Base-by-base conservation (phyloP, 2,113 vertebrate genomes). In the Coptodon bakossiorum region DNA sequence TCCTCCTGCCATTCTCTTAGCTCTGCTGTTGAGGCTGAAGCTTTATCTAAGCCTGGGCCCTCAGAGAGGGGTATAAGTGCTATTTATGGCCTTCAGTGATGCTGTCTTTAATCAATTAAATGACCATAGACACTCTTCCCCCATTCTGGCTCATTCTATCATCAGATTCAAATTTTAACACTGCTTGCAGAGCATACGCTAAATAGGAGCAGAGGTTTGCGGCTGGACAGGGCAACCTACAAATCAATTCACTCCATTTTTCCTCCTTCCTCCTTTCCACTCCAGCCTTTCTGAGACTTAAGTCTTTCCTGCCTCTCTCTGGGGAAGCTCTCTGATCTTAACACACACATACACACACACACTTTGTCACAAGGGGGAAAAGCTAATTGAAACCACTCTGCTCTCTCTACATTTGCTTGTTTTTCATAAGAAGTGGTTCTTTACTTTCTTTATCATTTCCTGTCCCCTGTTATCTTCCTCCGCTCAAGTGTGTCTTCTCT, bases 401-500 rank as follows among this genome's bases (percentile, higher is more conserved):
- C 57, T 83, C 80, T 92, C 90, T 83, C 80, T 90, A 90, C 71
- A 93, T 85, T 86, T 88, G 78, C 87, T 91, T 92, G 76, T 56
- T 52, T 86, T 91, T 66, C 78, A 31, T 80, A 80, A 88, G 84
- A 90, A 66, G 89, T 89, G 91, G 83, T 90, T 87, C 40, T 86
- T 87, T 31, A 68, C 88, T 73, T 85, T 90, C 84, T 81, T 79
- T 31, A 59, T 79, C 56, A 36, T 87, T 88, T 87, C 82, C 86
- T 87, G 90, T 87, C 80, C 90, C 87, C 88, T 86, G 71, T 68
- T 78, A 63, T 61, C 88, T 57, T 88, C 53, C 78, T 90, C 90
- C 76, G 87, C 91, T 87, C 80, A 90, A 92, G 92, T 83, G 91
- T 86, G 88, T 93, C 91, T 85, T 87, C 92, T 89, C 92, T 76